phyloP scores from a whole-genome alignment of 2,797 vertebrate genomes.

The Sebastes goodei region DNA sequence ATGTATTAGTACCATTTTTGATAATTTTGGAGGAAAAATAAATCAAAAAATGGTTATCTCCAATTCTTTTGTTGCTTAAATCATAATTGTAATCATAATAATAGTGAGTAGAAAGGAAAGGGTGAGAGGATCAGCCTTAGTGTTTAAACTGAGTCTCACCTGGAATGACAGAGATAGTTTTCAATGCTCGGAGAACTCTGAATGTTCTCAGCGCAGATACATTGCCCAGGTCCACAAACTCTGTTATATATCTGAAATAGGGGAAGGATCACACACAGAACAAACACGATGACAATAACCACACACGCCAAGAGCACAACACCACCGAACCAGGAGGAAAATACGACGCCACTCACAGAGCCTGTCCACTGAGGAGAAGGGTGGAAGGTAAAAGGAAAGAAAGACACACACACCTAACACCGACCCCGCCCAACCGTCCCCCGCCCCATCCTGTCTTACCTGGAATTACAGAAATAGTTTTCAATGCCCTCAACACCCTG shows the following conservation, averaged over 20 bases:
- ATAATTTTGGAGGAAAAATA: slow-evolving; percentile 84
- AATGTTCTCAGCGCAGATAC: slow-evolving; percentile 99
- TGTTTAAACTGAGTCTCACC: slow-evolving; percentile 95
- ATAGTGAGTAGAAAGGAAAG: slow-evolving; percentile 82
- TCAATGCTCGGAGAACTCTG: slow-evolving; percentile 99
- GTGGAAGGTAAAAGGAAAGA: slow-evolving; percentile 83
- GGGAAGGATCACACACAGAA: slow-evolving; percentile 99
- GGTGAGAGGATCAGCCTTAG: slow-evolving; percentile 86
- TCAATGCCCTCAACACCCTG: slow-evolving; percentile 99
- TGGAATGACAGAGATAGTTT: slow-evolving; percentile 99
- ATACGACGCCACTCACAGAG: slow-evolving; percentile 94
- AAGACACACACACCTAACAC: slow-evolving; percentile 93
- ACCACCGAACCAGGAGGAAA: slow-evolving; percentile 84
- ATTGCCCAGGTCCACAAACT: slow-evolving; percentile 99
- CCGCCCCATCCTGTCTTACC: slow-evolving; percentile 88
- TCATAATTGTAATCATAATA: slow-evolving; percentile 76
- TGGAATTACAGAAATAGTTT: slow-evolving; percentile 99
- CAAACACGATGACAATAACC: slow-evolving; percentile 95
- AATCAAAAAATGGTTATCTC: slow-evolving; percentile 82
- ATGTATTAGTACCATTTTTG: slow-evolving; percentile 86
- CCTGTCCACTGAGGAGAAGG: slow-evolving; percentile 89
- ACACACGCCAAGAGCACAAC: slow-evolving; percentile 91
- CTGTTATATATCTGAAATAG: slow-evolving; percentile 99
- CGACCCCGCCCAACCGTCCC: slow-evolving; percentile 83
- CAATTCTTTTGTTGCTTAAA: slow-evolving; percentile 75